Evolutionary conservation across 2,113 vertebrate species (phyloP), one percentile per base, ranked within the genome.

Genomic region (Apodemus speciosus): DNA sequence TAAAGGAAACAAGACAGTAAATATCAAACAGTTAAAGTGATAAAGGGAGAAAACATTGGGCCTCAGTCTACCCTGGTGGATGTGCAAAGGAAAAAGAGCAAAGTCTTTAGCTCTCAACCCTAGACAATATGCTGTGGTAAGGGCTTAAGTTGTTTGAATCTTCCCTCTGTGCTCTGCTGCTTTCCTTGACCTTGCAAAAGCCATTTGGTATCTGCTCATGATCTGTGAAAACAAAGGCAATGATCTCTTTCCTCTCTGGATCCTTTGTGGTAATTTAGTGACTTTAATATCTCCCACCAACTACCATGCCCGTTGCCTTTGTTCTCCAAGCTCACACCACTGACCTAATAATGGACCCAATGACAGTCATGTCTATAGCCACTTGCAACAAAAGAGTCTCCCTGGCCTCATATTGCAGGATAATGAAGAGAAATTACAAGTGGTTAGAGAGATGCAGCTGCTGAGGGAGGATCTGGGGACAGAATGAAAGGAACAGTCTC

Each of bases 391-490:
- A 95, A 97, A 95, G 92, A 87, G 92, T 96, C 95, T 97, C 95
- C 49, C 16, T 84, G 81, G 95, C n/a, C 91, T 93, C 83, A 62
- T 95, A 96, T 69, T 92, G 84, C 66, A 89, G 68, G 40, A 85
- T 94, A 96, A 97, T 95, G 95, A 96, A 96, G 94, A 97, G 94
- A 93, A 95, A 97, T 97, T 96, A 81, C 87, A 81, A 92, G 89
- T 94, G 76, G 23, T n/a, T 89, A 84, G 93, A 94, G 69, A 91
- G 91, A 79, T 68, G 75, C 69, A 90, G 60, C 79, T 89, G 84
- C 62, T 88, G 93, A 88, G 91, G 92, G 95, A 93, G 84, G 89
- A 94, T 81, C 62, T 1, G 9, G 93, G 93, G 76, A 88, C 15
- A 30, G 81, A 96, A 95, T 93, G 88, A 96, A 97, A 97, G 91